Evolutionary conservation across 2,113 vertebrate species (phyloP).

Genomic region (Vireo altiloquus): DNA sequence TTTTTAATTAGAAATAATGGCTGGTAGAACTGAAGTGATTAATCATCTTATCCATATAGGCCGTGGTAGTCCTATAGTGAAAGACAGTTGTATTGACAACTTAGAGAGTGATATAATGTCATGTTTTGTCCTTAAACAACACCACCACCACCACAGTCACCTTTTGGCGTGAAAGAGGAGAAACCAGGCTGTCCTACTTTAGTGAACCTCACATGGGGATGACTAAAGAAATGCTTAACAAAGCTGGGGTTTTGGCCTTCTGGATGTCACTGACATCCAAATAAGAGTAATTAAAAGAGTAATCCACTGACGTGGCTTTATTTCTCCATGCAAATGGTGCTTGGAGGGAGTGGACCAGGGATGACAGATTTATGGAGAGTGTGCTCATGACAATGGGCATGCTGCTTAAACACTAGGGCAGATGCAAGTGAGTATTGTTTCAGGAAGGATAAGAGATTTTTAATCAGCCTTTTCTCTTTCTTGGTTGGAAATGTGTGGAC

Average conservation of each 20-base stretch:
- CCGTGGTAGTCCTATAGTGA: conserved; percentile 51
- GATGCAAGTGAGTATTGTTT: conserved; percentile 32
- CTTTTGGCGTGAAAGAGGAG: not conserved
- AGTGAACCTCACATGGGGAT: not conserved
- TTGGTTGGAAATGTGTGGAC: conserved; percentile 8
- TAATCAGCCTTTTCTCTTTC: conserved; percentile 10
- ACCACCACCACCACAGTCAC: fast-evolving
- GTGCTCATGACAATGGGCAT: not conserved
- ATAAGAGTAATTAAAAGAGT: conserved; percentile 14
- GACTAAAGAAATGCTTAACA: not conserved
- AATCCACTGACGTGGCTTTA: not conserved
- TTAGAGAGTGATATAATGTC: conserved; percentile 64
- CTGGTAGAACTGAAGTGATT: conserved; percentile 79
- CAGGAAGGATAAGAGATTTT: conserved; percentile 58
- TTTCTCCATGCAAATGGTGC: conserved; percentile 15
- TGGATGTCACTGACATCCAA: not conserved
- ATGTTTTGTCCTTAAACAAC: conserved; percentile 66
- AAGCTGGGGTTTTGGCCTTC: not conserved
- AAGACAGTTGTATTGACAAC: conserved; percentile 65
- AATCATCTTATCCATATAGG: conserved; percentile 81
- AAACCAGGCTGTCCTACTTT: not conserved
- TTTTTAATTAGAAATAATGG: conserved; percentile 96
- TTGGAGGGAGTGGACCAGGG: conserved; percentile 36
- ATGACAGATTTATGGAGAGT: conserved; percentile 57
- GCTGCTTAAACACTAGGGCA: conserved; percentile 43